Percentiles rank a stretch among this genome's conserved stretches.
Conservation (phyloP, 2,888 invertebrate genomes). For the Sussaba pulchella region DNA sequence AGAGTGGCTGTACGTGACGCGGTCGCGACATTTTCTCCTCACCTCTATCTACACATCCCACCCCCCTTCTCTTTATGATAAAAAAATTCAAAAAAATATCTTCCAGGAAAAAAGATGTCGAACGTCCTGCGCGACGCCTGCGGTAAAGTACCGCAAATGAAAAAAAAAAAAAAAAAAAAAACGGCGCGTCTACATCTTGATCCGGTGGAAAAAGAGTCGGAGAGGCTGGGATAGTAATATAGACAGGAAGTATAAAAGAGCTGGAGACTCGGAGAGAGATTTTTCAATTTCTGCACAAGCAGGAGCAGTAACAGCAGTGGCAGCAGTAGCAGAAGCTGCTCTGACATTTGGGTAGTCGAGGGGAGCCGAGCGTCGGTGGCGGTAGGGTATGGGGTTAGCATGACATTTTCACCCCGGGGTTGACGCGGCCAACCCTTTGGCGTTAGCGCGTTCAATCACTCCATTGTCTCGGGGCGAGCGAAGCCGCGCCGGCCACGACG, state of each 20-base stretch:
- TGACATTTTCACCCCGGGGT: conserved; percentile 83
- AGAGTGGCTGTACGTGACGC: conserved; percentile 57
- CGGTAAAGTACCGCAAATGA: conserved; percentile 35
- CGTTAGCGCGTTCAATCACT: conserved; percentile 82
- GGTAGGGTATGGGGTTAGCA: conserved; percentile 67
- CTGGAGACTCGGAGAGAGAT: conserved; percentile 44
- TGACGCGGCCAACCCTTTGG: conserved; percentile 82
- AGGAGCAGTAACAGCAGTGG: too few relatives aligned
- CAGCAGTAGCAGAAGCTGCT: too few relatives aligned
- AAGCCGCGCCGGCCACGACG: conserved; percentile 40
- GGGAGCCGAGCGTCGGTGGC: conserved; percentile 49
- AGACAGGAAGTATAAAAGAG: conserved; percentile 65
- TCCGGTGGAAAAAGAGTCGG: conserved; percentile 33
- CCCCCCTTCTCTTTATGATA: not conserved
- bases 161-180: conserved; percentile 31
- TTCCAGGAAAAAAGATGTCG: conserved; percentile 26
- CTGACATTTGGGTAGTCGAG: conserved; percentile 65
- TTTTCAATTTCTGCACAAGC: conserved; percentile 63
- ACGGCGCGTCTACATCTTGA: conserved; percentile 38
- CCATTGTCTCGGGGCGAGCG: conserved; percentile 79
- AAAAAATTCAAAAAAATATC: not conserved
- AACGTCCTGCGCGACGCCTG: conserved; percentile 37
- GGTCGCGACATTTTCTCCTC: conserved; percentile 44
- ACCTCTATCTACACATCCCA: conserved; percentile 13
- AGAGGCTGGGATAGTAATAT: conserved; percentile 61